Percentiles rank a stretch among this genome's conserved stretches.
phyloP scores from a whole-genome alignment of 2,888 invertebrate genomes.

The Netelia melanura region DNA sequence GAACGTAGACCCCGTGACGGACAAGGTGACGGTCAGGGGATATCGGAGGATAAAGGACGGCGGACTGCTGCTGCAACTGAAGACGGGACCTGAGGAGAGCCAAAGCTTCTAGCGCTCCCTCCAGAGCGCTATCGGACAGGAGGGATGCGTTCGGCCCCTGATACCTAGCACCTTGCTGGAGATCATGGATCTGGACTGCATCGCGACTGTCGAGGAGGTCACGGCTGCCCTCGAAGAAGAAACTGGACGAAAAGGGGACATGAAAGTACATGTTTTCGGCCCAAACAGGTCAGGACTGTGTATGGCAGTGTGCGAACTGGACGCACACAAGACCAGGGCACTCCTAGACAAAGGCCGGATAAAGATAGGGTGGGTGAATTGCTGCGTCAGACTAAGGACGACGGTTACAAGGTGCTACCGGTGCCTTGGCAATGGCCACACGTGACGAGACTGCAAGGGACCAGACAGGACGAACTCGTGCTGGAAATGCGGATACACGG shows the following conservation, averaged over 20 bases:
- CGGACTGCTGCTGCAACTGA: neutral
- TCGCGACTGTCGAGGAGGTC: neutral
- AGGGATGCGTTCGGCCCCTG: neutral
- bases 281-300: constrained; percentile 38
- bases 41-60: neutral
- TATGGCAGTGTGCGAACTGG: constrained; percentile 54
- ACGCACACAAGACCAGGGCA: constrained; percentile 11
- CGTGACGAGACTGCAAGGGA: constrained; percentile 3
- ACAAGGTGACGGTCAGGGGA: neutral
- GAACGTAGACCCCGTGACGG: neutral
- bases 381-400: constrained; percentile 43
- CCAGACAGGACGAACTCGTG: constrained; percentile 24
- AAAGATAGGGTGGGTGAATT: constrained; percentile 22
- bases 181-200: constrained; percentile 1
- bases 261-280: constrained; percentile 11
- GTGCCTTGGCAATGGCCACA: constrained; percentile 26
- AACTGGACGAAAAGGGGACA: neutral
- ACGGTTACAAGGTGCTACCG: constrained; percentile 39
- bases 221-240: neutral
- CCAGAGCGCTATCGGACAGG: neutral
- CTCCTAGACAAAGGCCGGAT: constrained; percentile 33
- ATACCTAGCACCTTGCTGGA: neutral
- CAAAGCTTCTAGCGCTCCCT: neutral
- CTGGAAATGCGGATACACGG: constrained; percentile 37
- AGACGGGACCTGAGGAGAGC: neutral